These are phyloP conservation scores for Scolopax rusticola DNA, from an alignment of 2,797 vertebrate genomes.

Conservation along the genomic window DNA sequence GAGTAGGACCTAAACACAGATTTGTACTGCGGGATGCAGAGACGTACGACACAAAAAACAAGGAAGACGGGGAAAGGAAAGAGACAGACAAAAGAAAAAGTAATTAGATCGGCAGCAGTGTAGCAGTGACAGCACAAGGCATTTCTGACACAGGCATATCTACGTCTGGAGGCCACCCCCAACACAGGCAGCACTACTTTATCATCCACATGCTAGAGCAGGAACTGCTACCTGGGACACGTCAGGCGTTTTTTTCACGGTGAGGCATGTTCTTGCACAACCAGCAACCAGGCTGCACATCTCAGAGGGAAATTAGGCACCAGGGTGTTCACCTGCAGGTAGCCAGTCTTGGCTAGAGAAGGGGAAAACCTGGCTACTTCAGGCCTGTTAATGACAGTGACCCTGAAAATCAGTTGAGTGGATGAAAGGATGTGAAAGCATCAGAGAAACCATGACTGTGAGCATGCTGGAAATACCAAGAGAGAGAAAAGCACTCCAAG, in stretches of 20 bases:
- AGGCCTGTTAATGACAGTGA: background rate
- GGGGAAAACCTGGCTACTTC: background rate
- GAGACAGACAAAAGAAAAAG: slow-evolving; percentile 80
- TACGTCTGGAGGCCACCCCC: background rate
- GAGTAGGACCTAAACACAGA: slow-evolving; percentile 88
- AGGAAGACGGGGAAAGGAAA: slow-evolving; percentile 46
- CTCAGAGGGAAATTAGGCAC: background rate
- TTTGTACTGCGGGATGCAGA: slow-evolving; percentile 77
- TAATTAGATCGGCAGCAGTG: slow-evolving; percentile 71
- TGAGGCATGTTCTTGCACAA: background rate
- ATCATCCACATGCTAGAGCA: background rate
- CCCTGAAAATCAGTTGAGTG: background rate
- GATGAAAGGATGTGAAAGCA: background rate
- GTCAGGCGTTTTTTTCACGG: background rate
- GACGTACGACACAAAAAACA: slow-evolving; percentile 21
- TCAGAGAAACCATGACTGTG: background rate
- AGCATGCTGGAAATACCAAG: slow-evolving; percentile 7
- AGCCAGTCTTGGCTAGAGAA: background rate
- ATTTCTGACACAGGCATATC: slow-evolving; percentile 15
- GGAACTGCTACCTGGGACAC: background rate
- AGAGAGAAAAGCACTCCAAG: background rate
- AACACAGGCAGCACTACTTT: background rate
- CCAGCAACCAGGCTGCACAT: background rate
- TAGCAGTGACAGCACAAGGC: slow-evolving; percentile 38
- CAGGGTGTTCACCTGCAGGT: background rate